phyloP scores from a whole-genome alignment of 2,797 vertebrate genomes.

The Limosa lapponica region DNA sequence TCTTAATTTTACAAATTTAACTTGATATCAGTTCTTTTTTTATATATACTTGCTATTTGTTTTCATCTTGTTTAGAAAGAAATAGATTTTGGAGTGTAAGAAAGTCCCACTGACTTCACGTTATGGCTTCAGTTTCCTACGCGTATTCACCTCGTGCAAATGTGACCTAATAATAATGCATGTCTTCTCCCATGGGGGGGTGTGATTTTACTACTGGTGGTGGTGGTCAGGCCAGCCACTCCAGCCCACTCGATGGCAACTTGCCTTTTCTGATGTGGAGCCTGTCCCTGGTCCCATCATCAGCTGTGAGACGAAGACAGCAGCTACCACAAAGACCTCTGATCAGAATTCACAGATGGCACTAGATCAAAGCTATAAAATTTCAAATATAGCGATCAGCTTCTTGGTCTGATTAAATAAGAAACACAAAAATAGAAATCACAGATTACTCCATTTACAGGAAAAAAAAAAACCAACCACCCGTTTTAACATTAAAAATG shows the following conservation, averaged over 20 bases:
- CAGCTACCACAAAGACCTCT: not conserved
- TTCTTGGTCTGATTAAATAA: not conserved
- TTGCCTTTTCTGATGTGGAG: not conserved
- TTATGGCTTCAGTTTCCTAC: not conserved
- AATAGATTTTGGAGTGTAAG: not conserved
- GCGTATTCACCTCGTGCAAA: not conserved
- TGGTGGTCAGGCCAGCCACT: not conserved
- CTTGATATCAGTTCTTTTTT: not conserved
- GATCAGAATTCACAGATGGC: not conserved
- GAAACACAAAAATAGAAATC: not conserved
- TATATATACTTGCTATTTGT: not conserved
- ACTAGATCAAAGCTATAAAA: not conserved
- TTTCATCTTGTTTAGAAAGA: not conserved
- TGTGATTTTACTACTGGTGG: not conserved
- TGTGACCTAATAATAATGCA: not conserved
- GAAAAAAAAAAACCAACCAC: too few species aligned
- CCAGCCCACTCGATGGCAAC: not conserved
- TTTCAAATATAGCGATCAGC: not conserved
- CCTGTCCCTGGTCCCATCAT: not conserved
- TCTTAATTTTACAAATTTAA: not conserved
- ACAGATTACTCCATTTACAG: accelerated
- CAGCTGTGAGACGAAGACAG: not conserved
- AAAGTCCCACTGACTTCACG: not conserved
- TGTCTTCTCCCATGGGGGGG: not conserved
- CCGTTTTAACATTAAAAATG: not conserved